phyloP scores from a whole-genome alignment of 2,888 invertebrate species.

The Tetrapedia diversipes region DNA sequence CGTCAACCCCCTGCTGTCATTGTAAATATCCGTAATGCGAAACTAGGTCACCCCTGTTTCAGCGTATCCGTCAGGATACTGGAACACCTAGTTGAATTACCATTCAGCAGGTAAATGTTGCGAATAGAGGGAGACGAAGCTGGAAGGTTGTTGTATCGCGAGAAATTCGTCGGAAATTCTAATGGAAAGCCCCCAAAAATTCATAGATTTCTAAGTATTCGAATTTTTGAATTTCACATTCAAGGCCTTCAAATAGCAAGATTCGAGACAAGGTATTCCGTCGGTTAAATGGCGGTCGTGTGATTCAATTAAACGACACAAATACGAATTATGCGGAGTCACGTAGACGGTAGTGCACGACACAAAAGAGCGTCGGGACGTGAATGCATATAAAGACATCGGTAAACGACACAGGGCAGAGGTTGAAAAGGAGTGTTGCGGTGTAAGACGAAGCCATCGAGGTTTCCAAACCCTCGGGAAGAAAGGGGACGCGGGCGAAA shows the following conservation, averaged over 20 bases:
- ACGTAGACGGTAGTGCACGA: constrained; percentile 19
- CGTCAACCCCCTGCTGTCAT: constrained; percentile 33
- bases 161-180: background rate
- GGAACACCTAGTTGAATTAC: background rate
- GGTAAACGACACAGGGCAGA: constrained; percentile 18
- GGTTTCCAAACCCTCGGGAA: constrained; percentile 39
- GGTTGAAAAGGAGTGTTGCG: constrained; percentile 31
- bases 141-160: background rate
- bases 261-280: too few species aligned
- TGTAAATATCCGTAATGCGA: constrained; percentile 70
- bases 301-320: constrained; percentile 6
- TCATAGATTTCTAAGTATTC: too few species aligned
- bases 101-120: background rate
- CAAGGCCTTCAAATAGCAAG: too few species aligned
- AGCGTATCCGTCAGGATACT: background rate
- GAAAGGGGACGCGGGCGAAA: constrained; percentile 19
- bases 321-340: constrained; percentile 29
- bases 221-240: too few species aligned
- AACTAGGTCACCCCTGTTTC: constrained; percentile 67
- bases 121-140: background rate
- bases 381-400: constrained; percentile 48
- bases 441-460: constrained; percentile 47
- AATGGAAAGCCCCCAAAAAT: too few species aligned
- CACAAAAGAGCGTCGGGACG: constrained; percentile 6
- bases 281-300: too few species aligned